phyloP scores from a whole-genome alignment of 2,113 vertebrate genomes.

The Trichomycterus rosablanca region DNA sequence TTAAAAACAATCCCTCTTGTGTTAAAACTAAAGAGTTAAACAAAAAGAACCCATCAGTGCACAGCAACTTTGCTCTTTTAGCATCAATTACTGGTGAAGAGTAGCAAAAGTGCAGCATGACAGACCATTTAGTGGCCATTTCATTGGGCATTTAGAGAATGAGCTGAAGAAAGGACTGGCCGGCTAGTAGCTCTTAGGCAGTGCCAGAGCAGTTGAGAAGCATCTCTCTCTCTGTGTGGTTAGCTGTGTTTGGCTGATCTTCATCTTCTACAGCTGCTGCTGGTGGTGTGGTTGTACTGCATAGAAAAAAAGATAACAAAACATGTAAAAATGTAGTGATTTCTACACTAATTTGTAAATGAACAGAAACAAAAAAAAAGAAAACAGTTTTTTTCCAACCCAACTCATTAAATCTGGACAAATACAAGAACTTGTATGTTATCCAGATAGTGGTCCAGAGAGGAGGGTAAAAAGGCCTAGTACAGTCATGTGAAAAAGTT shows the following conservation, averaged over 20 bases:
- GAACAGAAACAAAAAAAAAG: no score
- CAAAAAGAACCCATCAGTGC: constrained; percentile 61
- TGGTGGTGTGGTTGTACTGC: constrained; percentile 97
- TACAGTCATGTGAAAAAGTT: no score
- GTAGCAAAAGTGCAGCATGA: constrained; percentile 67
- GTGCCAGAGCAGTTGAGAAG: constrained; percentile 2
- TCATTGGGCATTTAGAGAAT: constrained; percentile 29
- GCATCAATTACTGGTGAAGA: constrained; percentile 88
- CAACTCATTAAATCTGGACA: no score
- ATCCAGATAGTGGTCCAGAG: no score
- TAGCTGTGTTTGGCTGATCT: constrained; percentile 56
- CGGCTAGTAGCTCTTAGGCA: constrained; percentile 6
- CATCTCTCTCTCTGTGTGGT: constrained; percentile 4
- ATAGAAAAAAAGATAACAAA: no score
- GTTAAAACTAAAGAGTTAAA: constrained; percentile 64
- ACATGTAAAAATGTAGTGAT: no score
- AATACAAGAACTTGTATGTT: no score
- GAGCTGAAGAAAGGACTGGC: constrained; percentile 7
- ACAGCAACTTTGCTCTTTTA: constrained; percentile 86
- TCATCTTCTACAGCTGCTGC: constrained; percentile 94
- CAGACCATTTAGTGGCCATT: constrained; percentile 38
- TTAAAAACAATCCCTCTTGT: constrained; percentile 37
- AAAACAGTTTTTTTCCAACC: no score
- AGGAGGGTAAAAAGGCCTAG: no score
- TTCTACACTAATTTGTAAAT: no score